These are phyloP conservation scores for Gallinago solitaria DNA, from an alignment of 2,797 vertebrate genomes.

Conservation along the genomic window DNA sequence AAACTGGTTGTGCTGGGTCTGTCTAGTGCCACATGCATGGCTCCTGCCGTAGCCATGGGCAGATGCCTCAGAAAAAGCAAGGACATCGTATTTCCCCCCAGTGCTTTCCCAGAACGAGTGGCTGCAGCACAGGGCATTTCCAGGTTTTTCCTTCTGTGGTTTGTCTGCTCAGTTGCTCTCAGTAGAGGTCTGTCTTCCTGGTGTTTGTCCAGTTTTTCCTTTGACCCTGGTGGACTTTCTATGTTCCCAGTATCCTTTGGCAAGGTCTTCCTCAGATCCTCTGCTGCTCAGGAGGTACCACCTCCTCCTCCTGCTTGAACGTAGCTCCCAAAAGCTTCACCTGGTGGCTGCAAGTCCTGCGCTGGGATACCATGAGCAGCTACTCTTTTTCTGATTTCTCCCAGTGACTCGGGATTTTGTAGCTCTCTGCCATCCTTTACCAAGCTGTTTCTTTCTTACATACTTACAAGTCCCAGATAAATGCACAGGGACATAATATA, in stretches of 20 bases:
- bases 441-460: background rate
- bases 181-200: background rate
- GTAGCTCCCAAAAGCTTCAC: background rate
- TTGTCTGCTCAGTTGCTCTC: background rate
- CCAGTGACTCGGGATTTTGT: background rate
- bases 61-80: background rate
- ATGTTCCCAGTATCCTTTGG: background rate
- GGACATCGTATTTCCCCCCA: background rate
- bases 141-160: background rate
- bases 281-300: background rate
- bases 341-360: background rate
- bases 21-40: rapidly evolving
- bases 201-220: background rate
- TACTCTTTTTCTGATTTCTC: background rate
- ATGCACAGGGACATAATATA: background rate
- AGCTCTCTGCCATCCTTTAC: background rate
- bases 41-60: background rate
- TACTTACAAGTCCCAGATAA: background rate
- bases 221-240: background rate
- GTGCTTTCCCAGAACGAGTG: background rate
- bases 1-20: background rate
- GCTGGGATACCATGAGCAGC: background rate
- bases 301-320: background rate
- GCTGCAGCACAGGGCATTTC: background rate
- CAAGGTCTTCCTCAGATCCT: background rate